A percentile compares a stretch with the other conserved stretches of the same genome.
These are phyloP conservation scores for Cydia fagiglandana DNA, from an alignment of 1,140 invertebrate species.

Conservation along the genomic window DNA sequence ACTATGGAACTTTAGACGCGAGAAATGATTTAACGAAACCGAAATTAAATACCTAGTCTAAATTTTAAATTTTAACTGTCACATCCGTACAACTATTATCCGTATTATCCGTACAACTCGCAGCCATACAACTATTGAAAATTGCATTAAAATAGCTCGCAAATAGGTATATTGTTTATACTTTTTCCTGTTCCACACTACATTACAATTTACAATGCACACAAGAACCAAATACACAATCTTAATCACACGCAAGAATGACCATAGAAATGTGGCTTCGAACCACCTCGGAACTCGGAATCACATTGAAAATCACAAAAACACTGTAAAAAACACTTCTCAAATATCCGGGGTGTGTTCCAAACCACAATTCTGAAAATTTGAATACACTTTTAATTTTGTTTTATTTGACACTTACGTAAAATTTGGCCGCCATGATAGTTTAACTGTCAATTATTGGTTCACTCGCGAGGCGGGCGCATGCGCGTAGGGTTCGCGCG, in stretches of 20 bases:
- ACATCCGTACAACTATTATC: too few species aligned
- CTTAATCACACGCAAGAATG: slow-evolving; percentile 39
- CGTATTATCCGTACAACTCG: too few species aligned
- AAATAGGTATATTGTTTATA: background rate
- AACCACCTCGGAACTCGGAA: slow-evolving; percentile 50
- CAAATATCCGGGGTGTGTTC: slow-evolving; percentile 52
- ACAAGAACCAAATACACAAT: slow-evolving; percentile 6
- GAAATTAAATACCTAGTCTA: too few species aligned
- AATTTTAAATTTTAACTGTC: too few species aligned
- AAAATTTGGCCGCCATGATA: slow-evolving; percentile 74
- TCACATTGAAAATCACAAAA: slow-evolving; percentile 21
- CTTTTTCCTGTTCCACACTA: slow-evolving; percentile 21
- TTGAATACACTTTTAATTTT: slow-evolving; percentile 40
- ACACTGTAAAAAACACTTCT: slow-evolving; percentile 19
- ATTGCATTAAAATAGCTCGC: background rate
- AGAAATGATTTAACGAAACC: too few species aligned
- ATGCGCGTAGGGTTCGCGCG: slow-evolving; percentile 64
- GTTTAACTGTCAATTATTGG: slow-evolving; percentile 63
- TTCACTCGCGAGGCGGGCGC: slow-evolving; percentile 65
- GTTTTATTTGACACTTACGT: slow-evolving; percentile 67
- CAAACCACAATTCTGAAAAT: slow-evolving; percentile 62
- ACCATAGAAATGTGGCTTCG: slow-evolving; percentile 62
- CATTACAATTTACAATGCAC: background rate
- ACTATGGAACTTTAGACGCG: too few species aligned
- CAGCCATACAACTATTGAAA: background rate